Percentiles rank a stretch among this genome's conserved stretches.
Evolutionary conservation across 2,888 invertebrate genomes (phyloP).

Genomic region (Bembecia ichneumoniformis): DNA sequence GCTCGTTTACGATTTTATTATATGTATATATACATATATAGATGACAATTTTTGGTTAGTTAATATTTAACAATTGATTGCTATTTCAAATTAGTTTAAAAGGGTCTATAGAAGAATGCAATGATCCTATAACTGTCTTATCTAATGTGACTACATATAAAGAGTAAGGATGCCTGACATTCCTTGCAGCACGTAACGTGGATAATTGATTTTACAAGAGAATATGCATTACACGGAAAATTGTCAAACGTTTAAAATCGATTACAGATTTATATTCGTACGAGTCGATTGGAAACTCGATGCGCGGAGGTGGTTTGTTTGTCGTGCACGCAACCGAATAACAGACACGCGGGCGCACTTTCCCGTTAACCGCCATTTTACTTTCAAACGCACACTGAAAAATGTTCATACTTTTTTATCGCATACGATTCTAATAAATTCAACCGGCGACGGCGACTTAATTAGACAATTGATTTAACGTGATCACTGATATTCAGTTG

Average conservation of each 20-base stretch:
- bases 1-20: too few species aligned
- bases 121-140: background rate
- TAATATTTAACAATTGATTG: too few species aligned
- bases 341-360: slow-evolving; percentile 50
- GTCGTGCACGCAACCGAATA: slow-evolving; percentile 39
- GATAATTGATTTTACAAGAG: background rate
- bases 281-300: slow-evolving; percentile 52
- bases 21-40: too few species aligned
- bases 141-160: background rate
- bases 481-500: background rate
- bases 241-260: background rate
- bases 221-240: background rate
- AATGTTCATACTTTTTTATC: slow-evolving; percentile 27
- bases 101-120: background rate
- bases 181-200: too few species aligned
- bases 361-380: slow-evolving; percentile 56
- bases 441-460: slow-evolving; percentile 7
- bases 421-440: slow-evolving; percentile 12
- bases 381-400: slow-evolving; percentile 64
- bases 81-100: too few species aligned
- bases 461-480: slow-evolving; percentile 10
- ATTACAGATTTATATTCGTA: background rate
- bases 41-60: too few species aligned
- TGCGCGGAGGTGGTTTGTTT: slow-evolving; percentile 28
- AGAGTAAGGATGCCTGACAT: background rate